Conservation (phyloP, 1,140 invertebrate species). For the Achatina immaculata region DNA sequence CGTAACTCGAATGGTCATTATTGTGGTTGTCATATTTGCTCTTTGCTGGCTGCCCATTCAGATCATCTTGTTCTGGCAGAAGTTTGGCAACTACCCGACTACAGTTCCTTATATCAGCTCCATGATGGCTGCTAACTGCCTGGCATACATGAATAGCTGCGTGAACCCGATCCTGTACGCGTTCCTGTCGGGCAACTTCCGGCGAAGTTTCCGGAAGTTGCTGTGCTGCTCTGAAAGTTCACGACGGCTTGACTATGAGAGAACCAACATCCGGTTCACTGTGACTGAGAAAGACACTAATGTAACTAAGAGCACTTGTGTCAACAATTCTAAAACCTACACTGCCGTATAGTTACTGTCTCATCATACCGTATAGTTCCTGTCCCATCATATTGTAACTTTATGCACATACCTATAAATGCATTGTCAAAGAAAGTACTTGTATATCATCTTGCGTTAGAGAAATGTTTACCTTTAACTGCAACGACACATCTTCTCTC, state of each 20-base stretch:
- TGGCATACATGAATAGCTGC: conserved; percentile 95
- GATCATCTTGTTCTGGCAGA: conserved; percentile 72
- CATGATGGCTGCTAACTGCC: conserved; percentile 88
- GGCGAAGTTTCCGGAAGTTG: conserved; percentile 84
- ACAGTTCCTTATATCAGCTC: conserved; percentile 75
- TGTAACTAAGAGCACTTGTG: conserved; percentile 25
- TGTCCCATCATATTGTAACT: no score
- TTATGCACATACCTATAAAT: no score
- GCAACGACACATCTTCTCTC: no score
- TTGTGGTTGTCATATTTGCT: conserved; percentile 94
- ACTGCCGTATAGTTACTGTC: conserved; percentile 25
- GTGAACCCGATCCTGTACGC: conserved; percentile 97
- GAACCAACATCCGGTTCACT: conserved; percentile 54
- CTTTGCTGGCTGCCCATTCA: conserved; percentile 97
- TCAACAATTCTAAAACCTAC: conserved; percentile 37
- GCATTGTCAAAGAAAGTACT: no score
- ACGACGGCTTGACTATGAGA: conserved; percentile 60
- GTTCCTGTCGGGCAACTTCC: conserved; percentile 88
- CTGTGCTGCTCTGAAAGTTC: conserved; percentile 55
- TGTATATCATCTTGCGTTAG: no score
- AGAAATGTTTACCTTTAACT: no score
- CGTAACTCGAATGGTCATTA: conserved; percentile 92
- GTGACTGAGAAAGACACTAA: conserved; percentile 41
- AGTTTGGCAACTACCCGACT: conserved; percentile 75
- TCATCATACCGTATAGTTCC: no score